These are phyloP conservation scores for Semaprochilodus insignis DNA, from an alignment of 2,797 vertebrate genomes.

Conservation along the genomic window DNA sequence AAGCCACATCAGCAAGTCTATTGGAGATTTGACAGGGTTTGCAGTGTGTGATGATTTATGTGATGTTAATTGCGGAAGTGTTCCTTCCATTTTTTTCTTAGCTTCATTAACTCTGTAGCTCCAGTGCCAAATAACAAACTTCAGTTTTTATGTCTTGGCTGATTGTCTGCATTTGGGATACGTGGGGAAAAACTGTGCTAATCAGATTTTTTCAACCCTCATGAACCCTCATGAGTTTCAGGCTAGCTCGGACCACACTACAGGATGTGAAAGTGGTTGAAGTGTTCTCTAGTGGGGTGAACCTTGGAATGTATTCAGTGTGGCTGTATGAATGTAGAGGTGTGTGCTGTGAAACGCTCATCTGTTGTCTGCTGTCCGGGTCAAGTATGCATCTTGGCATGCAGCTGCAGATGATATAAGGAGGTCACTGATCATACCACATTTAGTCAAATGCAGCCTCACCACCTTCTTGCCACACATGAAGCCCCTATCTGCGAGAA, in stretches of 20 bases:
- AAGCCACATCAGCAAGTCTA: too few species aligned
- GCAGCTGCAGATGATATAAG: conserved; percentile 5
- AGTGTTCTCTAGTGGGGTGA: neutral
- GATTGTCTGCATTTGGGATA: too few species aligned
- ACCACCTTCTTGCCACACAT: conserved; percentile 28
- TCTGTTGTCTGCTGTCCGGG: conserved; percentile 17
- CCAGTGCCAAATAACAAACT: too few species aligned
- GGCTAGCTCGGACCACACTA: too few species aligned
- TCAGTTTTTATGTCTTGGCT: too few species aligned
- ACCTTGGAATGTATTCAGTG: neutral
- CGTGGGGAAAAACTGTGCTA: too few species aligned
- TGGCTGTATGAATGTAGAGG: neutral
- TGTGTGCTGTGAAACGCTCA: conserved; percentile 5
- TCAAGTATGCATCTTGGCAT: conserved; percentile 26
- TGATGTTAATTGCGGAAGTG: too few species aligned
- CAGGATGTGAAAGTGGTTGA: neutral
- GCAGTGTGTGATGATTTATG: too few species aligned
- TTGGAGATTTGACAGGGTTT: too few species aligned
- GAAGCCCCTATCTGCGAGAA: conserved; percentile 51
- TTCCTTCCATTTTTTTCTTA: too few species aligned
- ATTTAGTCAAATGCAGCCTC: conserved; percentile 17
- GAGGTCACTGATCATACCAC: neutral
- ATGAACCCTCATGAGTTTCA: neutral
- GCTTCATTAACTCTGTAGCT: too few species aligned
- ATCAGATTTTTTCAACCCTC: too few species aligned